Evolutionary conservation across 2,113 vertebrate species (phyloP).

Genomic region (Marmota flaviventris): DNA sequence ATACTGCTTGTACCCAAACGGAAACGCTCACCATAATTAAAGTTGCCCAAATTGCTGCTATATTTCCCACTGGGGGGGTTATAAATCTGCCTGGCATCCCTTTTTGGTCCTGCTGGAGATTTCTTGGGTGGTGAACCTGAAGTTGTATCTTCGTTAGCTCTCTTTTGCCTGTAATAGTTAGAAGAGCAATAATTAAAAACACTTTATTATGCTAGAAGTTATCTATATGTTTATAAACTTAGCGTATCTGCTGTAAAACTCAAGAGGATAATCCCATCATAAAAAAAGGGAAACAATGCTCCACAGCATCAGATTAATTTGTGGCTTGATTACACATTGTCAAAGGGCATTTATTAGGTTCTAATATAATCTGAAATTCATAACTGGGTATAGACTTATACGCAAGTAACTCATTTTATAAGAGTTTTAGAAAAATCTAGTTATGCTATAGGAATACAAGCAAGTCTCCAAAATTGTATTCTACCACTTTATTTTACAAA

Average conservation of each 20-base stretch:
- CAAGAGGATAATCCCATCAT: not conserved
- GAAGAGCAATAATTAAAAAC: constrained; percentile 65
- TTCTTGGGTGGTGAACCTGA: constrained; percentile 93
- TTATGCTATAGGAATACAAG: not conserved
- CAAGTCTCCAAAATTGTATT: not conserved
- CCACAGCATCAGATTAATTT: constrained; percentile 7
- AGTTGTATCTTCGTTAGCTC: constrained; percentile 92
- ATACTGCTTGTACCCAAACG: constrained; percentile 73
- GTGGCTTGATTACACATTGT: not conserved
- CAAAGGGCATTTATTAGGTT: constrained; percentile 1
- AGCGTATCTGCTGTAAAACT: not conserved
- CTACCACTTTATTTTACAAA: constrained; percentile 33
- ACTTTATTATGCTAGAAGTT: not conserved
- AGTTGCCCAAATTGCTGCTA: constrained; percentile 96
- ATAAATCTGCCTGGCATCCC: constrained; percentile 98
- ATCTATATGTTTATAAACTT: constrained; percentile 50
- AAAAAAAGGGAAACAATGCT: not conserved
- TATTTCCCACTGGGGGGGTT: constrained; percentile 99
- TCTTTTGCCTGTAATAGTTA: constrained; percentile 91
- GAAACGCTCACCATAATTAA: constrained; percentile 94
- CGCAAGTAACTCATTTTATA: not conserved
- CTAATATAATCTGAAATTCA: constrained; percentile 9
- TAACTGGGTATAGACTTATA: not conserved
- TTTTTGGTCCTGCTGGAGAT: constrained; percentile 92
- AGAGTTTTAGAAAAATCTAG: constrained; percentile 26